Evolutionary conservation across 2,888 invertebrate species (phyloP).

Genomic region (Orchestes rusci): DNA sequence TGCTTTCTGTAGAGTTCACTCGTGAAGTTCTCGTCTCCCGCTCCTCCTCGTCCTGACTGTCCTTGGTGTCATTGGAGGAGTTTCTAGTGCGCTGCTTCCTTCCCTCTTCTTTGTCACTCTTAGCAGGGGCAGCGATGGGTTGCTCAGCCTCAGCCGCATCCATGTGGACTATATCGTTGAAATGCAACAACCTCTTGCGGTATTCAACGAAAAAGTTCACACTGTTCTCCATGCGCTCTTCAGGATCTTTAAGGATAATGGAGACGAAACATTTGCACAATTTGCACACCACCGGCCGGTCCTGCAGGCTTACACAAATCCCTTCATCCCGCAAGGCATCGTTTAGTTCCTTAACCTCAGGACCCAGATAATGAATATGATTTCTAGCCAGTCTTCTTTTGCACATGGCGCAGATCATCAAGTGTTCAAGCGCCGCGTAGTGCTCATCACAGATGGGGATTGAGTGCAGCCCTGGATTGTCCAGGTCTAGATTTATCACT

Average conservation of each 20-base stretch:
- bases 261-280: constrained; percentile 73
- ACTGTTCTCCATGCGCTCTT: constrained; percentile 45
- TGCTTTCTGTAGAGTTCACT: constrained; percentile 36
- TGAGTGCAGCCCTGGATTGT: constrained; percentile 59
- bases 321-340: constrained; percentile 52
- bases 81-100: constrained; percentile 21
- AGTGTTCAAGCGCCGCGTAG: constrained; percentile 62
- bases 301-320: constrained; percentile 60
- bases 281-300: constrained; percentile 74
- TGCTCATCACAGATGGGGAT: constrained; percentile 65
- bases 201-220: constrained; percentile 53
- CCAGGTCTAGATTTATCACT: constrained; percentile 52
- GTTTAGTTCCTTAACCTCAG: constrained; percentile 47
- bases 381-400: constrained; percentile 68
- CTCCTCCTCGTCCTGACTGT: constrained; percentile 41
- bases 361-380: constrained; percentile 65
- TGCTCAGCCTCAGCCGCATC: constrained; percentile 49
- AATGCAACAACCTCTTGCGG: constrained; percentile 63
- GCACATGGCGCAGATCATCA: constrained; percentile 71
- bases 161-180: constrained; percentile 61
- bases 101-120: constrained; percentile 39
- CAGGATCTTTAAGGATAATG: constrained; percentile 58
- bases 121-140: constrained; percentile 38
- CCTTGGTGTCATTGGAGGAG: constrained; percentile 17
- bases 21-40: too few species aligned